phyloP scores from a whole-genome alignment of 2,113 vertebrate genomes.

The Siniperca knerii region DNA sequence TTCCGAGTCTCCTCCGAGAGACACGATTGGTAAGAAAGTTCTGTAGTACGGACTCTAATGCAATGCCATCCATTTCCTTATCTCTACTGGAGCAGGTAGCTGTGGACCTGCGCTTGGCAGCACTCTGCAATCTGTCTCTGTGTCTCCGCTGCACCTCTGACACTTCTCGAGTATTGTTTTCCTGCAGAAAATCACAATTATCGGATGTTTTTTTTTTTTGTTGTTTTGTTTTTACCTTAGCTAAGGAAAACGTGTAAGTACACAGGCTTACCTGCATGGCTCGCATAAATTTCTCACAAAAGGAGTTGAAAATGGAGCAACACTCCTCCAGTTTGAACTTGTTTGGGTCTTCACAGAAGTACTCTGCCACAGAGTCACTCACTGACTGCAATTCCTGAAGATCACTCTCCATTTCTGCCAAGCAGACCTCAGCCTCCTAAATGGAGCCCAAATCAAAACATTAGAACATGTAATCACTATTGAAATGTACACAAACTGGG shows the following conservation, averaged over 20 bases:
- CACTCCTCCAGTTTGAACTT: slow-evolving; percentile 85
- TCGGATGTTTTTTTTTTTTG: neutral
- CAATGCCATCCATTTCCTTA: slow-evolving; percentile 79
- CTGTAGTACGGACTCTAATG: slow-evolving; percentile 80
- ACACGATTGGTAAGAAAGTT: slow-evolving; percentile 60
- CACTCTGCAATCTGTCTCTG: slow-evolving; percentile 67
- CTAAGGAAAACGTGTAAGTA: neutral
- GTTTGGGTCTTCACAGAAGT: slow-evolving; percentile 84
- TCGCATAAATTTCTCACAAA: slow-evolving; percentile 81
- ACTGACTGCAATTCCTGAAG: slow-evolving; percentile 70
- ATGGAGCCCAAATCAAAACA: slow-evolving; percentile 11
- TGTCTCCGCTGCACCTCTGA: slow-evolving; percentile 80
- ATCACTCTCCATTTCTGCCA: slow-evolving; percentile 69
- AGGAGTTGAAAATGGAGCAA: slow-evolving; percentile 83
- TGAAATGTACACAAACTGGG: neutral
- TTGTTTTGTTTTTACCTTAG: neutral
- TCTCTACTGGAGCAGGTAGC: slow-evolving; percentile 85
- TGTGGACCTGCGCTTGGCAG: slow-evolving; percentile 82
- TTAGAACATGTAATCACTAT: neutral
- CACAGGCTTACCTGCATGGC: slow-evolving; percentile 77
- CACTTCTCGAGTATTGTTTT: slow-evolving; percentile 80
- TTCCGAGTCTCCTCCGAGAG: slow-evolving; percentile 58
- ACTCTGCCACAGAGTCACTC: slow-evolving; percentile 81
- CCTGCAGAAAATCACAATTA: slow-evolving; percentile 66
- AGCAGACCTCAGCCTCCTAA: slow-evolving; percentile 77